phyloP scores from a whole-genome alignment of 2,797 vertebrate species.

The Coluber constrictor region DNA sequence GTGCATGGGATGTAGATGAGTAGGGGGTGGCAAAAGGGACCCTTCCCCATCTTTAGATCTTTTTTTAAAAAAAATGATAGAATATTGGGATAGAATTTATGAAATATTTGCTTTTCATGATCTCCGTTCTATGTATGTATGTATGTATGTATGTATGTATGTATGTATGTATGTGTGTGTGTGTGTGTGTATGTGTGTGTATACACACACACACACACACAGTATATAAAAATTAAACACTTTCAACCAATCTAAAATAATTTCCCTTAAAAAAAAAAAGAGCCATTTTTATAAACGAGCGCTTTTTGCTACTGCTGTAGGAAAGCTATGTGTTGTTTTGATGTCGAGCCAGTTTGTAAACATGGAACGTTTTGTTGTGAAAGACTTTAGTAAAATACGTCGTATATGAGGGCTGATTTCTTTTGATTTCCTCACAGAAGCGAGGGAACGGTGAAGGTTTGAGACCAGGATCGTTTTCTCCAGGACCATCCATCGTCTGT shows the following conservation, averaged over 20 bases:
- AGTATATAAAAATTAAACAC: constrained; percentile 23
- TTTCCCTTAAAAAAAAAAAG: not conserved
- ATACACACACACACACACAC: too few relatives aligned
- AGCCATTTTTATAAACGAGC: constrained; percentile 50
- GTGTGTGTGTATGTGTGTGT: too few relatives aligned
- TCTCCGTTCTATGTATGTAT: too few relatives aligned
- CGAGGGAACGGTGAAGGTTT: constrained; percentile 79
- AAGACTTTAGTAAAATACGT: constrained; percentile 84
- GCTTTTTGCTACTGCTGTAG: constrained; percentile 34
- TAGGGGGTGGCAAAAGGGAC: not conserved
- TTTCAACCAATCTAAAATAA: not conserved
- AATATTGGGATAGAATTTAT: not conserved
- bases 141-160: too few relatives aligned
- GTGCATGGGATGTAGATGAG: not conserved
- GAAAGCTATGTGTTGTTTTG: constrained; percentile 52
- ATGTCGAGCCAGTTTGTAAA: constrained; percentile 81
- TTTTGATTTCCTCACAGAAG: constrained; percentile 91
- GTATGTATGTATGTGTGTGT: too few relatives aligned
- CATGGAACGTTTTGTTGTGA: constrained; percentile 93
- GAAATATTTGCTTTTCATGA: not conserved
- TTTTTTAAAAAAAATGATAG: not conserved
- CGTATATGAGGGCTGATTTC: constrained; percentile 71
- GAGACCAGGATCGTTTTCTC: constrained; percentile 85
- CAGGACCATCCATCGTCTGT: constrained; percentile 90
- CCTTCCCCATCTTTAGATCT: not conserved